phyloP scores from a whole-genome alignment of 2,797 vertebrate genomes.

The Peromyscus aztecus region DNA sequence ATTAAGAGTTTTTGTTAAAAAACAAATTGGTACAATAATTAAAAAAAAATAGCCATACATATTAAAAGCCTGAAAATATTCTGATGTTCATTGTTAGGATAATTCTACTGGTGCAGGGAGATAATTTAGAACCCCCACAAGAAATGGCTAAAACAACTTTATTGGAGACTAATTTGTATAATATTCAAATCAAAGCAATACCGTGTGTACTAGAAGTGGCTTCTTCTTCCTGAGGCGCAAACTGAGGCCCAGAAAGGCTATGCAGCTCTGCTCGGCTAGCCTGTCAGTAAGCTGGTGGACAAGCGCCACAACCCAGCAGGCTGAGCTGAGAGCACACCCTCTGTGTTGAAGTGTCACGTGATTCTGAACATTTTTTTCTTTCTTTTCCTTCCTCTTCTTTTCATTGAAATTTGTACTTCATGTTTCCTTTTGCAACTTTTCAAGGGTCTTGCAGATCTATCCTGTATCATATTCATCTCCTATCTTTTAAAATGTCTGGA shows the following conservation, averaged over 20 bases:
- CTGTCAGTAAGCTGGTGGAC: background rate
- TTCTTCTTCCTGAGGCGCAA: background rate
- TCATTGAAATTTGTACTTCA: background rate
- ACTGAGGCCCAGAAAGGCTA: background rate
- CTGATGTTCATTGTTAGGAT: background rate
- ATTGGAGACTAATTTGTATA: background rate
- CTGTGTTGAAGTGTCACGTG: fast-evolving
- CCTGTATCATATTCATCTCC: background rate
- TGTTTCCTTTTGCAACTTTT: background rate
- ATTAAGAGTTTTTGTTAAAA: constrained; percentile 46
- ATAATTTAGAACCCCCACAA: constrained; percentile 20
- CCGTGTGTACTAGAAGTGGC: background rate
- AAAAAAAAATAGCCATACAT: background rate
- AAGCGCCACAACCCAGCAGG: background rate
- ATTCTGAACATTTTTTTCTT: background rate
- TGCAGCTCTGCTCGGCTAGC: background rate
- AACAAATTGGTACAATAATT: background rate
- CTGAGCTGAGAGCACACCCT: background rate
- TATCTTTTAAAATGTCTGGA: background rate
- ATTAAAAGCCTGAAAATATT: constrained; percentile 4
- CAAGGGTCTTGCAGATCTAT: background rate
- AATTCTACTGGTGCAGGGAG: background rate
- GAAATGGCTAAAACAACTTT: constrained; percentile 15
- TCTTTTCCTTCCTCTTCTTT: background rate
- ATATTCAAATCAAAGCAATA: background rate